phyloP scores from a whole-genome alignment of 2,888 invertebrate genomes.

The Sacculina carcini region DNA sequence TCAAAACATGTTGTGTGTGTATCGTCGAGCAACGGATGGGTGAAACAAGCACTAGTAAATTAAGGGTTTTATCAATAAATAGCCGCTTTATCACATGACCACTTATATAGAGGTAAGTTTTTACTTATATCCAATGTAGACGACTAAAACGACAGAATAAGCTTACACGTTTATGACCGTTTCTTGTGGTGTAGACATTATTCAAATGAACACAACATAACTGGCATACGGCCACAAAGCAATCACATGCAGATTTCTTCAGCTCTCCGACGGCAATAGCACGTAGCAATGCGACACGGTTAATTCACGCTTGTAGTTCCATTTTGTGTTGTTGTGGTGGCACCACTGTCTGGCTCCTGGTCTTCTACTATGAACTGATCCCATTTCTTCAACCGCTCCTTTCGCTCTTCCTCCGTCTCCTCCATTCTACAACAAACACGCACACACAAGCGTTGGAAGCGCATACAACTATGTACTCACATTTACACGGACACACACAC shows the following conservation, averaged over 20 bases:
- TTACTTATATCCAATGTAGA: background rate
- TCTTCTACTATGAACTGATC: slow-evolving; percentile 45
- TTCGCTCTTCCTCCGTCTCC: slow-evolving; percentile 67
- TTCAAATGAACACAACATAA: no score
- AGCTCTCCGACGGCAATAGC: no score
- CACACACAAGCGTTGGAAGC: slow-evolving; percentile 5
- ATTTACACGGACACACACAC: no score
- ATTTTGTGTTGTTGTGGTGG: no score
- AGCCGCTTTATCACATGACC: background rate
- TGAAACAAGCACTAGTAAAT: background rate
- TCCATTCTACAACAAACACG: slow-evolving; percentile 31
- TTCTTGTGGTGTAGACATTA: no score
- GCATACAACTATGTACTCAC: no score
- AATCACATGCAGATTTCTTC: no score
- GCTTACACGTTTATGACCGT: no score
- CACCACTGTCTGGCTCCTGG: no score
- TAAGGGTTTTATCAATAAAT: background rate
- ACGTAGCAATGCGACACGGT: no score
- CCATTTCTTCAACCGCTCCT: slow-evolving; percentile 61
- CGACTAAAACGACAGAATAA: background rate
- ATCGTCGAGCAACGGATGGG: background rate
- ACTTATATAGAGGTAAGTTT: background rate
- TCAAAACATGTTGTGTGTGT: background rate
- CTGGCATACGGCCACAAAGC: no score
- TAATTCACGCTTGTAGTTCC: no score